Percentiles rank a stretch among this genome's conserved stretches.
phyloP scores from a whole-genome alignment of 1,140 invertebrate genomes.

The Leptestheria dahalacensis region DNA sequence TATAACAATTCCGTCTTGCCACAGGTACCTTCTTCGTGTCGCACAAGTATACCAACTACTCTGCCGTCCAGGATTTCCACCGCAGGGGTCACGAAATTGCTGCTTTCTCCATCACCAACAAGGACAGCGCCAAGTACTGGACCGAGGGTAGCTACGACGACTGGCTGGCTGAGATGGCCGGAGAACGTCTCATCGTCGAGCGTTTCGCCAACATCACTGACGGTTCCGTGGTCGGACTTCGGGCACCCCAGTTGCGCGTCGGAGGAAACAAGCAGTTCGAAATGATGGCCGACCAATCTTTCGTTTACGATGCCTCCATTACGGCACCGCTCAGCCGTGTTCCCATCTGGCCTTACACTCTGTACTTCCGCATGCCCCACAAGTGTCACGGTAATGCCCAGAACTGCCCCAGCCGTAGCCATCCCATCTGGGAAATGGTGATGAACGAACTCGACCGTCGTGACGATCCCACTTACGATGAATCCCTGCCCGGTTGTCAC shows the following conservation, averaged over 20 bases:
- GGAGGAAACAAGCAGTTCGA: conserved; percentile 90
- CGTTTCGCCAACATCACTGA: conserved; percentile 55
- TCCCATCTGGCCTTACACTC: conserved; percentile 88
- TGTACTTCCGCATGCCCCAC: conserved; percentile 83
- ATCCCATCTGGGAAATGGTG: conserved; percentile 89
- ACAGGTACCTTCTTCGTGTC: conserved; percentile 82
- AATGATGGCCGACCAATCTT: conserved; percentile 91
- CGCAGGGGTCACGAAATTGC: conserved; percentile 83
- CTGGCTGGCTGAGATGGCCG: conserved; percentile 90
- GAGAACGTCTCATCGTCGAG: conserved; percentile 40
- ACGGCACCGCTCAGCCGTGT: conserved; percentile 76
- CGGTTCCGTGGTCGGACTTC: conserved; percentile 69
- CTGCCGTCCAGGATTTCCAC: conserved; percentile 77
- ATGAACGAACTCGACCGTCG: conserved; percentile 86
- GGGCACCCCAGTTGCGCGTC: conserved; percentile 76
- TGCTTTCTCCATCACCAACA: conserved; percentile 84
- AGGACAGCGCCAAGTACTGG: conserved; percentile 81
- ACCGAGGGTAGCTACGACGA: conserved; percentile 70
- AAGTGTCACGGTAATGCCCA: conserved; percentile 85
- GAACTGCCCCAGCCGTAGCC: conserved; percentile 75
- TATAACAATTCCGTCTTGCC: not conserved
- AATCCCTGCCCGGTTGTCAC: conserved; percentile 69
- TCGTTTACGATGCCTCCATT: conserved; percentile 86
- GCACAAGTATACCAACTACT: conserved; percentile 92
- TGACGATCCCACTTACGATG: conserved; percentile 79